Base-by-base conservation (phyloP, 1,140 invertebrate genomes). In the Scaptomyza montana region DNA sequence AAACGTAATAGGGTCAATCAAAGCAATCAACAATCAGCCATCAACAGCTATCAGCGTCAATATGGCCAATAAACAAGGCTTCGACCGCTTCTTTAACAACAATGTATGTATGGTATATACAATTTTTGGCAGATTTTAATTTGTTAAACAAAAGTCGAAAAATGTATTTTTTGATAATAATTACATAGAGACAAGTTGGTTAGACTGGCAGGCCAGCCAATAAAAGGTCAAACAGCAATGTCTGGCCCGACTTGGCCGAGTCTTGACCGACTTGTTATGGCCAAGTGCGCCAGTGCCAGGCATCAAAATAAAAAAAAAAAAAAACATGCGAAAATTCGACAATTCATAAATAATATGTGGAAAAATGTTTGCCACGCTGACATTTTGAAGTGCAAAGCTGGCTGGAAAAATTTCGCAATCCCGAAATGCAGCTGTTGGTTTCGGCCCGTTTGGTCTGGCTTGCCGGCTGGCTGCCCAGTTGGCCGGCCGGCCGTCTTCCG, bases 231-330 rank as follows among this genome's bases (percentile, higher is more conserved):
- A 86, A 86, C 82, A 57, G 65, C 81, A 86, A 86, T 87, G 78
- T 86, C 82, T 86, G 67, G 71, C 74, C 61, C 54, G 56, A 61
- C 56, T 63, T 54, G 59, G 59, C 77, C 64, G 2, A 36, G 75
- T 78, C 82, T 86, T 86, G 82, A 86, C 82, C 82, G 82, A 86
- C 82, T 86, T 86, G 84, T 86, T 86, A 86, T 86, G 82, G 82
- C 82, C 82, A 87, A 86, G 82, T 86, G 82, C 82, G 82, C 78
- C 49, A 2, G 39, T 25, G 21, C 47, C 16, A 21, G 41, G 33
- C 53, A 33, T 28, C 33, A 6, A 46, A 36, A 43, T 64, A 56
- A 47, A 53, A 65, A 54, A 16, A 55, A 55, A 54, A 73, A 57
- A 67, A 57, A 75, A 68, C 62, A 33, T 7, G 30, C 54, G 71